These are phyloP conservation scores for Percopsis omiscomaycus DNA, from an alignment of 2,797 vertebrate species.

Conservation along the genomic window DNA sequence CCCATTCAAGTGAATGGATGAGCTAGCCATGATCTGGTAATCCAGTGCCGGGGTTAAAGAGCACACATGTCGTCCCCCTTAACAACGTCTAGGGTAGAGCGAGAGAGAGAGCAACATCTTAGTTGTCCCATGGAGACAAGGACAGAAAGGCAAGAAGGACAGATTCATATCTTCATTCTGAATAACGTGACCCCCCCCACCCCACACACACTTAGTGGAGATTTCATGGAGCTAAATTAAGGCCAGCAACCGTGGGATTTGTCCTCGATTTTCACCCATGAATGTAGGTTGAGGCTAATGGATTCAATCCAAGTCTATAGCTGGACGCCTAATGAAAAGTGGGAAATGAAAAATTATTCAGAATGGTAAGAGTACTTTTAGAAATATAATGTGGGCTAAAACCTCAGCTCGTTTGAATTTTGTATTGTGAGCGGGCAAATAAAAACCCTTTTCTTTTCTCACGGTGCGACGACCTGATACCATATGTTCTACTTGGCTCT, in stretches of 20 bases:
- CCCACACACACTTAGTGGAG: constrained; percentile 32
- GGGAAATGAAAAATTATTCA: not conserved
- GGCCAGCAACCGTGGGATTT: constrained; percentile 66
- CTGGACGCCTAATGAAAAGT: constrained; percentile 29
- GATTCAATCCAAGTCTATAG: constrained; percentile 37
- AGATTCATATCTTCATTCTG: constrained; percentile 48
- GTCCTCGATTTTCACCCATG: constrained; percentile 70
- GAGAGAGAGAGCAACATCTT: constrained; percentile 32
- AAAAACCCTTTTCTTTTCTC: not conserved
- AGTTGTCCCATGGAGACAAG: constrained; percentile 49
- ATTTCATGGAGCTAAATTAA: constrained; percentile 66
- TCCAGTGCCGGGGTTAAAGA: constrained; percentile 18
- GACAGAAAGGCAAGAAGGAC: constrained; percentile 63
- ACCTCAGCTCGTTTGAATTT: not conserved
- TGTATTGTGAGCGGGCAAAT: not conserved
- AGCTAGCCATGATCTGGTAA: constrained; percentile 32
- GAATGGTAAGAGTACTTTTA: no score
- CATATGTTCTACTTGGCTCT: no score
- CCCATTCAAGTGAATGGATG: constrained; percentile 29
- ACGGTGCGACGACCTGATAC: no score
- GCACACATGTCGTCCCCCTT: not conserved
- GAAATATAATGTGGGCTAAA: not conserved
- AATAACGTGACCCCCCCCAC: constrained; percentile 33
- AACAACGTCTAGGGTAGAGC: not conserved
- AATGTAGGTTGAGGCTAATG: constrained; percentile 72